Evolutionary conservation across 2,888 invertebrate genomes (phyloP).

Genomic region (Cephonodes hylas): DNA sequence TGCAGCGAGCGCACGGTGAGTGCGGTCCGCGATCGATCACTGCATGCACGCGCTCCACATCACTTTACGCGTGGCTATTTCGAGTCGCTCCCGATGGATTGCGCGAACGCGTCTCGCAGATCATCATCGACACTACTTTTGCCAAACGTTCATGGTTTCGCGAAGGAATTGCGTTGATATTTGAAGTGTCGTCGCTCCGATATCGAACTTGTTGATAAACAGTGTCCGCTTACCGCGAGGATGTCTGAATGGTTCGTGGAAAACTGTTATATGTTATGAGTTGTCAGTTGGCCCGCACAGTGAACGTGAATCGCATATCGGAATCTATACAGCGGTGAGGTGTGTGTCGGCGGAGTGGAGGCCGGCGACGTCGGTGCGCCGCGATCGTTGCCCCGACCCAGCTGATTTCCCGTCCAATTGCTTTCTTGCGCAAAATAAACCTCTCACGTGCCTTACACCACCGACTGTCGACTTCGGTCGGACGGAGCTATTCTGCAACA

Average conservation of each 20-base stretch:
- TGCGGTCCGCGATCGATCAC: constrained; percentile 76
- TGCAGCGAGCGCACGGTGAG: constrained; percentile 76
- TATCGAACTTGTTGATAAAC: constrained; percentile 66
- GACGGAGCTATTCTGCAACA: not conserved
- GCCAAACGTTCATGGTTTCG: constrained; percentile 53
- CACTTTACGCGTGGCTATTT: constrained; percentile 67
- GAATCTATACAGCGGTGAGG: constrained; percentile 43
- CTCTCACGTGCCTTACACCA: constrained; percentile 30
- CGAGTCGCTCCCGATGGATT: constrained; percentile 61
- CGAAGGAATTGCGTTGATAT: constrained; percentile 46
- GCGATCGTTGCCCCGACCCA: constrained; percentile 41
- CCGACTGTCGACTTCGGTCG: not conserved
- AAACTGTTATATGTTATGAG: constrained; percentile 37
- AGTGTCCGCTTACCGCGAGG: constrained; percentile 67
- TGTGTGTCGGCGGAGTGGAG: constrained; percentile 22
- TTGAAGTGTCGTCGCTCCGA: constrained; percentile 50
- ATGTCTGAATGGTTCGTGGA: constrained; percentile 46
- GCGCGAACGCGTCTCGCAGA: constrained; percentile 45
- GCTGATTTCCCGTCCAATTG: constrained; percentile 60
- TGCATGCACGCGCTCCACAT: constrained; percentile 69
- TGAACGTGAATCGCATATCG: constrained; percentile 40
- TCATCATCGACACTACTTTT: constrained; percentile 45
- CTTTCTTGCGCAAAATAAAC: constrained; percentile 55
- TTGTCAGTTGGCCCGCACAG: not conserved
- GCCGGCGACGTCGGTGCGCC: not conserved